Conservation (phyloP, 1,140 invertebrate genomes). For the Heterodera schachtii region DNA sequence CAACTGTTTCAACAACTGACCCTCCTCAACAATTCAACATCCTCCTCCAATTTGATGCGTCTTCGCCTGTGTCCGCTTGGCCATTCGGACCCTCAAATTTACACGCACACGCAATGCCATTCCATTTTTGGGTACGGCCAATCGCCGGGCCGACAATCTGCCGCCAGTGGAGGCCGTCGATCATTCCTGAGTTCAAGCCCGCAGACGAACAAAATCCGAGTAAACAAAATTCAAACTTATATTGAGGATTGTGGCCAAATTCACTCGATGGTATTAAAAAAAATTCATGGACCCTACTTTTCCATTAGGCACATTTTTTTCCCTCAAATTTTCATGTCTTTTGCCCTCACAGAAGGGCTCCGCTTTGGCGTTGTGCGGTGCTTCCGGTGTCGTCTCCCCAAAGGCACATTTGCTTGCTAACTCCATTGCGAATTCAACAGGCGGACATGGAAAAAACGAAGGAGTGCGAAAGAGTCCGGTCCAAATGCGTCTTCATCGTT, state of each 20-base stretch:
- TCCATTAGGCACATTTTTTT: not conserved
- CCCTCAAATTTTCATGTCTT: too few species aligned
- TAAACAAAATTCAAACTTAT: too few species aligned
- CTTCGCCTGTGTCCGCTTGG: slow-evolving; percentile 54
- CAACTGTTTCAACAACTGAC: slow-evolving; percentile 7
- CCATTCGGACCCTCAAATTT: slow-evolving; percentile 65
- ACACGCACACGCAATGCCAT: slow-evolving; percentile 35
- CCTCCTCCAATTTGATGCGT: slow-evolving; percentile 41
- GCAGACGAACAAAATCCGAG: slow-evolving; percentile 37
- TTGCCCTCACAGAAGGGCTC: slow-evolving; percentile 10
- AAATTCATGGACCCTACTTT: too few species aligned
- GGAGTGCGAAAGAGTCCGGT: not conserved
- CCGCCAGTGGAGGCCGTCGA: slow-evolving; percentile 28
- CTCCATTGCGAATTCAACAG: not conserved
- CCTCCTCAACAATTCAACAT: not conserved
- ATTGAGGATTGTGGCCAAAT: too few species aligned
- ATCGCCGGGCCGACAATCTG: not conserved
- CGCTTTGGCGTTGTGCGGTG: not conserved
- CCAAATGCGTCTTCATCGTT: slow-evolving; percentile 23
- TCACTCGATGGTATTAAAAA: too few species aligned
- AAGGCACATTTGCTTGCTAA: not conserved
- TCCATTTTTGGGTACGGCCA: not conserved
- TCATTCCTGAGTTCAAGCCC: slow-evolving; percentile 41
- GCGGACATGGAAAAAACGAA: not conserved
- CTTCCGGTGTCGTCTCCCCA: not conserved